phyloP scores from a whole-genome alignment of 1,140 invertebrate genomes.

The Eumeta japonica region DNA sequence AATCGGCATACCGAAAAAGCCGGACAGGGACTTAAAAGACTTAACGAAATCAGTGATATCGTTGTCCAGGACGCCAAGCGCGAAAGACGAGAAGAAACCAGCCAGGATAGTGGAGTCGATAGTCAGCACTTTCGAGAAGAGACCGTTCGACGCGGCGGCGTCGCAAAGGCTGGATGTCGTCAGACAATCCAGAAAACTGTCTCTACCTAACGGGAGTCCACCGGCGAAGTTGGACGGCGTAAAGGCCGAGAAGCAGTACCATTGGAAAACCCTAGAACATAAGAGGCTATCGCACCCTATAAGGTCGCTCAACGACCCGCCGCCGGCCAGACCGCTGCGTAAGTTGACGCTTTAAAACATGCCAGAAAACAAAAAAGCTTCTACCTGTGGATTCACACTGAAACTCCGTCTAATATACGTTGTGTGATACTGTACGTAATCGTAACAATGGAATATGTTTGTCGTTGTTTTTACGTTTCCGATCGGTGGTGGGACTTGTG shows the following conservation, averaged over 20 bases:
- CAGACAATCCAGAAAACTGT: constrained; percentile 7
- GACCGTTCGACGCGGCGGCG: too few relatives aligned
- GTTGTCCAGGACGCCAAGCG: constrained; percentile 35
- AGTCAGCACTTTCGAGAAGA: constrained; percentile 27
- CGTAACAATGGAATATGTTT: too few relatives aligned
- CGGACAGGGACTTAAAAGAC: constrained; percentile 7
- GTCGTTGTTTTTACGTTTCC: constrained; percentile 11
- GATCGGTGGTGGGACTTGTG: constrained; percentile 1
- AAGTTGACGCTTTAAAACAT: constrained; percentile 27
- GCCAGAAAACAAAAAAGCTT: too few relatives aligned
- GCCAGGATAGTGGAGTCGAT: constrained; percentile 21
- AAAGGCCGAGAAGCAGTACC: constrained; percentile 33
- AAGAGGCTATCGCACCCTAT: constrained; percentile 46
- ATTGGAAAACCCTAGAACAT: constrained; percentile 45
- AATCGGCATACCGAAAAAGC: constrained; percentile 9
- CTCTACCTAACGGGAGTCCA: constrained; percentile 17
- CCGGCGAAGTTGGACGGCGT: constrained; percentile 27
- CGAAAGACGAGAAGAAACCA: constrained; percentile 26
- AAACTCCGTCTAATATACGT: constrained; percentile 13
- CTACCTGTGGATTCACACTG: too few relatives aligned
- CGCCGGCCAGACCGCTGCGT: constrained; percentile 36
- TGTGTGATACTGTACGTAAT: too few relatives aligned
- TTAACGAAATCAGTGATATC: constrained; percentile 37
- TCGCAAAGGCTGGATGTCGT: too few relatives aligned
- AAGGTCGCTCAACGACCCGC: constrained; percentile 36